These are phyloP conservation scores for Mareca strepera DNA, from an alignment of 2,797 vertebrate genomes.

Conservation along the genomic window DNA sequence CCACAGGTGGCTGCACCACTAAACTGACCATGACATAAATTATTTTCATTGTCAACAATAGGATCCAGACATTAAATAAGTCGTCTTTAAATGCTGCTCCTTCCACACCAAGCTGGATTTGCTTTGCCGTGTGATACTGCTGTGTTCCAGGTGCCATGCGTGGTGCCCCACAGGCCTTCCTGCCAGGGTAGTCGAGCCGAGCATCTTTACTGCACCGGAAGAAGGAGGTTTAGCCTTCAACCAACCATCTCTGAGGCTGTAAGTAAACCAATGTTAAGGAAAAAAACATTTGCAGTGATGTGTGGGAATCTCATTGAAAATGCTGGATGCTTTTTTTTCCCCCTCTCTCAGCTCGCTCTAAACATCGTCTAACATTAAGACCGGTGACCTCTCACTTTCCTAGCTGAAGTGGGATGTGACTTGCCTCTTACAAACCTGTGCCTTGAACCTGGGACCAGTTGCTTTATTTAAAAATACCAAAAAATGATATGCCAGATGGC, in stretches of 20 bases:
- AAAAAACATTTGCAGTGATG: not conserved
- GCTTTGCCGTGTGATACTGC: not conserved
- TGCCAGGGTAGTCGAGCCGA: rapidly evolving
- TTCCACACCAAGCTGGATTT: not conserved
- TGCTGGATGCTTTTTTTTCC: not conserved
- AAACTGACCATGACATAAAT: not conserved
- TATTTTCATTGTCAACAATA: not conserved
- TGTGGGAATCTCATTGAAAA: not conserved
- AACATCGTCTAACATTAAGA: not conserved
- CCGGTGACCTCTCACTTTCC: not conserved
- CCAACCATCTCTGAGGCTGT: not conserved
- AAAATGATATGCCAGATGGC: slow-evolving; percentile 26
- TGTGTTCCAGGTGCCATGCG: not conserved
- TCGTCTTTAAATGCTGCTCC: not conserved
- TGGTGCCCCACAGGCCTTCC: not conserved
- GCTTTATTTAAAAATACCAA: not conserved
- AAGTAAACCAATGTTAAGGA: not conserved
- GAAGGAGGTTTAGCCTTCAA: not conserved
- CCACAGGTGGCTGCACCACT: not conserved
- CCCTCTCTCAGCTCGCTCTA: not conserved
- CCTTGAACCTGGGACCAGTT: not conserved
- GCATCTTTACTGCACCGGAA: not conserved
- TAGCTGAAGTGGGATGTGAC: not conserved
- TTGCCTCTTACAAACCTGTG: not conserved
- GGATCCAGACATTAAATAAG: not conserved